A percentile compares a stretch with the other conserved stretches of the same genome.
These are phyloP conservation scores for Prunella himalayana DNA, from an alignment of 2,113 vertebrate genomes.

Conservation along the genomic window DNA sequence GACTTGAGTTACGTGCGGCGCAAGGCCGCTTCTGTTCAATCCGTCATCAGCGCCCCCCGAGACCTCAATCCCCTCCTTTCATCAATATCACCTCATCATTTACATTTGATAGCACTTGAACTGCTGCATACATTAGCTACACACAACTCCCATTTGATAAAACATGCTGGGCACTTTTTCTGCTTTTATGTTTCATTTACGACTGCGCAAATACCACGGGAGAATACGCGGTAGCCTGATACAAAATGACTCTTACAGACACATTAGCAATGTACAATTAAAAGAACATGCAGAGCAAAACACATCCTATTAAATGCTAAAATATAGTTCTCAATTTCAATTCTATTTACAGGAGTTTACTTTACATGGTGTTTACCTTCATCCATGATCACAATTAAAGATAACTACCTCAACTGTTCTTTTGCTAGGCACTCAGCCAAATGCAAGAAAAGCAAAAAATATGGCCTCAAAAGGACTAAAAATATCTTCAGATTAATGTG, in stretches of 20 bases:
- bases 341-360: not conserved
- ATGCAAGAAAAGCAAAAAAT: not conserved
- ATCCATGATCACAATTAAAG: not conserved
- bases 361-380: not conserved
- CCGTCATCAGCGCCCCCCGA: slow-evolving; percentile 92
- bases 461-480: not conserved
- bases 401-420: not conserved
- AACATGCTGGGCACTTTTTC: slow-evolving; percentile 40
- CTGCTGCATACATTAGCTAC: slow-evolving; percentile 79
- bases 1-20: slow-evolving; percentile 79
- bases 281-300: not conserved
- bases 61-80: slow-evolving; percentile 89
- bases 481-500: not conserved
- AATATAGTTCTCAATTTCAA: not conserved
- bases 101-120: slow-evolving; percentile 77
- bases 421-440: not conserved
- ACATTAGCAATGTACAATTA: not conserved
- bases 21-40: slow-evolving; percentile 95
- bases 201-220: not conserved
- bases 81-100: slow-evolving; percentile 88
- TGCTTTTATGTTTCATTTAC: slow-evolving; percentile 51
- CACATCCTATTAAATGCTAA: not conserved
- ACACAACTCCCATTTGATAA: slow-evolving; percentile 44
- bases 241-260: not conserved
- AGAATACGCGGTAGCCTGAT: not conserved